phyloP scores from a whole-genome alignment of 2,113 vertebrate genomes.

The Elachura formosa region DNA sequence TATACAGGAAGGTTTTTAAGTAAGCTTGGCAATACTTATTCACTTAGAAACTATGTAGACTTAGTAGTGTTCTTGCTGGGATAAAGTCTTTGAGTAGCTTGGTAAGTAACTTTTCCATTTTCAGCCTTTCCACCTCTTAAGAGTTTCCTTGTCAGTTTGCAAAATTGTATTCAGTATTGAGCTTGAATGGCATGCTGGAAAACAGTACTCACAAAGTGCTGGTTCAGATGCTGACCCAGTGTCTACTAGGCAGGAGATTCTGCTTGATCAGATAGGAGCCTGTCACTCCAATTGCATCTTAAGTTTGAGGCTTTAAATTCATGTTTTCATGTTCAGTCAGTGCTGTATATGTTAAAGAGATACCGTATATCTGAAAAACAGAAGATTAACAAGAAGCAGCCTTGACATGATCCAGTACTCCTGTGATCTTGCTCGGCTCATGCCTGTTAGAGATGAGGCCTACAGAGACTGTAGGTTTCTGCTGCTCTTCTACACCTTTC shows the following conservation, averaged over 20 bases:
- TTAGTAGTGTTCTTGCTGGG: not conserved
- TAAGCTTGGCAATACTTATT: not conserved
- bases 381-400: not conserved
- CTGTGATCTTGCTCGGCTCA: not conserved
- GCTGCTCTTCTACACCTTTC: not conserved
- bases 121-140: not conserved
- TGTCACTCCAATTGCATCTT: not conserved
- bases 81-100: not conserved
- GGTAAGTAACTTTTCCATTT: not conserved
- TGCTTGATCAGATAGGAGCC: not conserved
- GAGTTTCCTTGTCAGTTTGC: not conserved
- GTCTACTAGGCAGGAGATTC: not conserved
- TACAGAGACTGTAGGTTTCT: not conserved
- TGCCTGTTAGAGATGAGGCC: not conserved
- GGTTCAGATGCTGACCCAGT: not conserved
- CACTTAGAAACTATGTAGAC: not conserved
- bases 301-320: not conserved
- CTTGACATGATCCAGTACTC: not conserved
- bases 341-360: not conserved
- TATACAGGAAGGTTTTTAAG: not conserved
- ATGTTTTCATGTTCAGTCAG: not conserved
- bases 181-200: not conserved
- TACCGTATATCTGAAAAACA: accelerated
- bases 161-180: not conserved
- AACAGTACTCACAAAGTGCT: not conserved